These are phyloP conservation scores for Pogoniulus pusillus DNA, from an alignment of 2,797 vertebrate genomes.

Conservation along the genomic window DNA sequence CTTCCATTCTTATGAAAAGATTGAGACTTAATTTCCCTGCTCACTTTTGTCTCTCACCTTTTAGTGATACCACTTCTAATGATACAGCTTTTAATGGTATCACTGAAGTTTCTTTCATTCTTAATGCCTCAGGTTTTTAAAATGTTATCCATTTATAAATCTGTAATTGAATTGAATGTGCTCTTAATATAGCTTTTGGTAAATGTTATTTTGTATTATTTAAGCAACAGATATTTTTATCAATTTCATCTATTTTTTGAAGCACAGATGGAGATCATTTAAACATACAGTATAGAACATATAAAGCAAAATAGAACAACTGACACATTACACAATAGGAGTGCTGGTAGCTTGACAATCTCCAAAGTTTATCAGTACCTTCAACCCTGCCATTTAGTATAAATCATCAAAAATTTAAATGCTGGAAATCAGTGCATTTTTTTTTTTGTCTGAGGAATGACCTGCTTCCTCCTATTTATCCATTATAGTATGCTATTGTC, in stretches of 20 bases:
- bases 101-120: neutral
- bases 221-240: neutral
- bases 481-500: neutral
- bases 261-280: neutral
- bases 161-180: neutral
- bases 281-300: neutral
- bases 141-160: neutral
- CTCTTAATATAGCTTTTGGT: neutral
- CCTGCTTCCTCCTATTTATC: neutral
- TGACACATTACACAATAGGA: neutral
- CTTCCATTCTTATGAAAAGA: neutral
- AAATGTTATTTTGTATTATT: neutral
- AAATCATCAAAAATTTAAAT: neutral
- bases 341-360: neutral
- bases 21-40: neutral
- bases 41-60: neutral
- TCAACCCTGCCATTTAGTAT: neutral
- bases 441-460: neutral
- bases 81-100: neutral
- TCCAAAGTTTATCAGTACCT: neutral
- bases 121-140: neutral
- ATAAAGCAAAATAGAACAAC: neutral
- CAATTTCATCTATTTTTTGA: neutral
- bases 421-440: neutral
- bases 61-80: neutral